Evolutionary conservation across 1,140 invertebrate genomes (phyloP).

Genomic region (Octopus sinensis): DNA sequence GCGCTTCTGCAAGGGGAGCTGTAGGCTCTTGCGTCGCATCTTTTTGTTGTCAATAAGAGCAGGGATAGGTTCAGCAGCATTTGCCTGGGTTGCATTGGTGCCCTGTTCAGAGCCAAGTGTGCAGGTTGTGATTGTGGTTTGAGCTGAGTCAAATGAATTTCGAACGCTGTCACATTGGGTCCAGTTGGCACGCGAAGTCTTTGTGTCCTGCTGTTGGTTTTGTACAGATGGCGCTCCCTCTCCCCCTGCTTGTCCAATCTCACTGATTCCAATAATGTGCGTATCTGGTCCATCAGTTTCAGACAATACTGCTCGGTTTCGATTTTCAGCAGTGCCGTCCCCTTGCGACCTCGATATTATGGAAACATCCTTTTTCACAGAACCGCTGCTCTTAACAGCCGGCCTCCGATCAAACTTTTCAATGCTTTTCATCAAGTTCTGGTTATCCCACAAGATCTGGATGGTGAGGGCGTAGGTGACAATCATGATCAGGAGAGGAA

Average conservation of each 20-base stretch:
- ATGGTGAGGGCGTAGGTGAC: slow-evolving; percentile 89
- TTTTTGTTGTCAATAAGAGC: neutral
- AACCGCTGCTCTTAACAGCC: neutral
- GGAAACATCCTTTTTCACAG: neutral
- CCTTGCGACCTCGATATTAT: neutral
- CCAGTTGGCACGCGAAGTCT: neutral
- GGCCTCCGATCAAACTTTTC: neutral
- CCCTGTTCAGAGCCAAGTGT: neutral
- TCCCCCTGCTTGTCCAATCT: neutral
- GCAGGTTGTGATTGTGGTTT: neutral
- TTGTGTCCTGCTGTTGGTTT: neutral
- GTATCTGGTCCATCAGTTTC: neutral
- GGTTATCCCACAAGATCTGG: slow-evolving; percentile 57
- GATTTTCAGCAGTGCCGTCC: neutral
- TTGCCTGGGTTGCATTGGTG: neutral
- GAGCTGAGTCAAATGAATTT: slow-evolving; percentile 2
- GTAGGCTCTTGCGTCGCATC: neutral
- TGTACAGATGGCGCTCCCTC: neutral
- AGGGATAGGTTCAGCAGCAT: neutral
- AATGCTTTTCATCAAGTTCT: slow-evolving; percentile 22
- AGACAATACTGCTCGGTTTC: neutral
- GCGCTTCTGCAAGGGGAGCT: neutral
- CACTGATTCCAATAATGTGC: neutral
- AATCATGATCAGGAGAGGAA: slow-evolving; percentile 90
- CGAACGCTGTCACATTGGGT: neutral